phyloP scores from a whole-genome alignment of 2,113 vertebrate species.

The Camelus bactrianus region DNA sequence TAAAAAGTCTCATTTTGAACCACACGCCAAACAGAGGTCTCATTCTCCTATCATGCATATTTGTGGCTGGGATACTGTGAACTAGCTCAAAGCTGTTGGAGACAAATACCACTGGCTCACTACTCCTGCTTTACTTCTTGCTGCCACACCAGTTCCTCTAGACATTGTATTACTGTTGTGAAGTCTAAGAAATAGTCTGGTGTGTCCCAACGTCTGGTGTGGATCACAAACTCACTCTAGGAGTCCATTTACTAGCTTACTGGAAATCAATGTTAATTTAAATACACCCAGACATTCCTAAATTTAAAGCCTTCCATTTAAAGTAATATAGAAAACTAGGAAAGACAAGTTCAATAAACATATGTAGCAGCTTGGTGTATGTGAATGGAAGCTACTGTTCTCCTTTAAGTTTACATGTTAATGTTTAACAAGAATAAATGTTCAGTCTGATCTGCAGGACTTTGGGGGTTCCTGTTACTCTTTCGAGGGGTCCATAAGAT shows the following conservation, averaged over 20 bases:
- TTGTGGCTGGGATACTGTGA: conserved; percentile 6
- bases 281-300: conserved; percentile 67
- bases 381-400: conserved; percentile 1
- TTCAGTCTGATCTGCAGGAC: too few relatives aligned
- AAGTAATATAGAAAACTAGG: conserved; percentile 62
- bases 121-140: conserved; percentile 17
- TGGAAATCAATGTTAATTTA: conserved; percentile 65
- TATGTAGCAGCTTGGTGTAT: conserved; percentile 11
- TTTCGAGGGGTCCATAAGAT: too few relatives aligned
- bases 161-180: not conserved
- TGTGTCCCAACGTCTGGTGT: not conserved
- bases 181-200: conserved; percentile 28
- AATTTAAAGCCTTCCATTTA: conserved; percentile 58
- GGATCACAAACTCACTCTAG: conserved; percentile 48
- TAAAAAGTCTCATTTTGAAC: not conserved
- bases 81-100: not conserved
- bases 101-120: not conserved
- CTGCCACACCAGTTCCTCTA: not conserved
- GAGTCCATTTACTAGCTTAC: conserved; percentile 26
- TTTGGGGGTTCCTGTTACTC: too few relatives aligned
- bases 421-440: not conserved
- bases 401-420: not conserved
- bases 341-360: conserved; percentile 52
- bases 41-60: not conserved
- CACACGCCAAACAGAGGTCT: not conserved